These are phyloP conservation scores for Turritopsis rubra DNA, from an alignment of 30 jellyfish, hydroid and myxozoan species.

Conservation along the genomic window DNA sequence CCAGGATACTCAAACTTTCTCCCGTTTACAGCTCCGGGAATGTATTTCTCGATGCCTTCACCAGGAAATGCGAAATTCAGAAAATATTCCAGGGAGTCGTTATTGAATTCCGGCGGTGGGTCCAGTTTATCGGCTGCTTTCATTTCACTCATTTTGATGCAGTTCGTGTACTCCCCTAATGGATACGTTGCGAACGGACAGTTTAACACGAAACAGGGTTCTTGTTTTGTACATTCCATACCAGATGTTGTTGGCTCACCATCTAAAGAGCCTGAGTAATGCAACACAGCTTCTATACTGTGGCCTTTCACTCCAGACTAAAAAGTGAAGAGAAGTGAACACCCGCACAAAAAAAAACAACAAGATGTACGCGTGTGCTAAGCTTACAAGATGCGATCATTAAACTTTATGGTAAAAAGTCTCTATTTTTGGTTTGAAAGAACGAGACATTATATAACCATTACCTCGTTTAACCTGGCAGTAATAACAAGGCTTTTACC, in stretches of 20 bases:
- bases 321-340: neutral
- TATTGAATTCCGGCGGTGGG: conserved; percentile 35
- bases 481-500: too few species aligned
- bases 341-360: neutral
- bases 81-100: conserved; percentile 52
- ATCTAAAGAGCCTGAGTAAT: conserved; percentile 65
- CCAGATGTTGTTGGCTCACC: conserved; percentile 54
- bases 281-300: conserved; percentile 60
- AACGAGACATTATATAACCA: too few species aligned
- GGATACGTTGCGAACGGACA: conserved; percentile 64
- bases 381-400: too few species aligned
- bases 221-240: conserved; percentile 23
- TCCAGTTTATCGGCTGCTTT: conserved; percentile 33
- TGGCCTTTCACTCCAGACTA: conserved; percentile 34
- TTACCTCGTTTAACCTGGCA: too few species aligned
- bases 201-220: conserved; percentile 55
- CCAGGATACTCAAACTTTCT: conserved; percentile 56
- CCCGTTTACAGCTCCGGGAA: conserved; percentile 65
- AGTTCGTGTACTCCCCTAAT: conserved; percentile 18
- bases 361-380: too few species aligned
- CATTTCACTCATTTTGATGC: conserved; percentile 39
- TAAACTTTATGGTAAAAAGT: too few species aligned
- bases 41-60: conserved; percentile 46
- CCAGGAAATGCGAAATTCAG: conserved; percentile 85
- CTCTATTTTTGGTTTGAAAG: too few species aligned